Evolutionary conservation across 2,113 vertebrate species (phyloP), one percentile per base, ranked within the genome.

Genomic region (Siniperca knerii): DNA sequence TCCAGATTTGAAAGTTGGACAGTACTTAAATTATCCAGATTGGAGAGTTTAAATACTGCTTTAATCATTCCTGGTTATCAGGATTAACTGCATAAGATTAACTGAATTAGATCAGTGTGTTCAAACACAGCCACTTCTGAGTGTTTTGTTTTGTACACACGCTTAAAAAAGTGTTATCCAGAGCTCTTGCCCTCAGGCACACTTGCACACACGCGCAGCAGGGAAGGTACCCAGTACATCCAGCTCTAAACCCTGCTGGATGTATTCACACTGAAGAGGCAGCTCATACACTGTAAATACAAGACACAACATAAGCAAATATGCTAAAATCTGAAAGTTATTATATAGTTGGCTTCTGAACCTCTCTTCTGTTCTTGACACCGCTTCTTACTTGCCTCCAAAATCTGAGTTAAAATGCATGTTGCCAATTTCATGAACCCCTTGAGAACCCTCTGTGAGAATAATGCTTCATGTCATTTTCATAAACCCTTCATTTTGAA

Each of bases 61-160:
- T 69, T 48, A 81, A 78, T 76, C 52, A 65, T 25, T 6, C 33
- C 23, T 74, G 21, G 61, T 75, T 71, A 58, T 72, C 4, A 46
- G 58, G 72, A 86, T 80, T 78, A 75, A 82, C 40, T 57, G 67
- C 11, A 29, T 2, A 35, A 42, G 23, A 79, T 72, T 75, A 77
- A 55, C 12, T 40, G 48, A 82, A 82, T 76, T 35, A 74, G 23
- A 58, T 64, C 33, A 18, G 40, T 68, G 60, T 73, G 42, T 81
- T 69, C 46, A 78, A 79, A 77, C 46, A 67, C 21, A 64, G 13
- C 58, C 21, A 58, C 10, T 16, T 50, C 23, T 69, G n/a, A 75
- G 73, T 50, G 65, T 77, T 83, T 77, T 87, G 84, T 82, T 85
- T 79, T 83, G 65, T 71, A 82, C 57, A 82, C 73, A 84, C 37